Conservation (phyloP, 1,140 invertebrate genomes). For the Venturia canescens region DNA sequence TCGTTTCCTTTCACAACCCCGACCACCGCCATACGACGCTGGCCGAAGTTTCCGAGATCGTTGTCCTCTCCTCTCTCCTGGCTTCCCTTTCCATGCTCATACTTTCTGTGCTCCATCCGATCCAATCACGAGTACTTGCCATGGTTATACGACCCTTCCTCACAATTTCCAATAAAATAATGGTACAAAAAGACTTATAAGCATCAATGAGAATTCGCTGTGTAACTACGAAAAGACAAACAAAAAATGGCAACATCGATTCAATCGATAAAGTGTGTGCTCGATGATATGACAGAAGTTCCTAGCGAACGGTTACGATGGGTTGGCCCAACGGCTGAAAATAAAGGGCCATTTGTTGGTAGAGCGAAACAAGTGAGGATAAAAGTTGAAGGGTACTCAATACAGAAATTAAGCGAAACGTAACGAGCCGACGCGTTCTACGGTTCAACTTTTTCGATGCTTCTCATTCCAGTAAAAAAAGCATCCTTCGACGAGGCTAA, state of each 20-base stretch:
- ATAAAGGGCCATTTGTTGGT: conserved; percentile 7
- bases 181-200: conserved; percentile 40
- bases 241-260: conserved; percentile 12
- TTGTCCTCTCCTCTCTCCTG: conserved; percentile 10
- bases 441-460: background rate
- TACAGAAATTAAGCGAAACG: background rate
- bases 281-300: conserved; percentile 18
- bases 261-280: conserved; percentile 22
- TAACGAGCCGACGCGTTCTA: background rate
- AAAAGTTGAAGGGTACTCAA: background rate
- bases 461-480: background rate
- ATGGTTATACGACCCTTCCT: conserved; percentile 42
- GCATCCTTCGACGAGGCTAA: background rate
- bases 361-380: conserved; percentile 8
- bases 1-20: conserved; percentile 14
- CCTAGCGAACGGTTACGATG: background rate
- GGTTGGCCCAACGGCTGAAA: background rate
- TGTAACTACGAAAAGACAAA: conserved; percentile 12
- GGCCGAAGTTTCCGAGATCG: conserved; percentile 43
- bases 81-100: background rate
- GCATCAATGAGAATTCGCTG: background rate
- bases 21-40: conserved; percentile 12
- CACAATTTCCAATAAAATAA: conserved; percentile 45
- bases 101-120: background rate
- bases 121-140: conserved; percentile 19